Base-by-base conservation (phyloP, 1,140 invertebrate genomes). In the Hypsibius dujardini region DNA sequence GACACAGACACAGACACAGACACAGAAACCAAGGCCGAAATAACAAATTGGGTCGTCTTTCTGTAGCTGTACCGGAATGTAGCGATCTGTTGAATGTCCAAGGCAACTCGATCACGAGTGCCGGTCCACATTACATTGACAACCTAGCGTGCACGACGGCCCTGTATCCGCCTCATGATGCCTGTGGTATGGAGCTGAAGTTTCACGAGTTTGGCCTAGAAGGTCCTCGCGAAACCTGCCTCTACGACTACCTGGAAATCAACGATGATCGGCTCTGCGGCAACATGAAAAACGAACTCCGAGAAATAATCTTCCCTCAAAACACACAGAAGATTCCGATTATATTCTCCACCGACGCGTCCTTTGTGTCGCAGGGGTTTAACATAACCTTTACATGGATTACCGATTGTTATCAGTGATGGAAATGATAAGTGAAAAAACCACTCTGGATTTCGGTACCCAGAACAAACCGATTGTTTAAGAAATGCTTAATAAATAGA, bases 261-360 rank as follows among this genome's bases (percentile, higher is more conserved):
- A 67, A 67, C 62, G 62, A 67, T 3, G 62, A 67, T 42, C 12
- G 42, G 7, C 12, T 67, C 12, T 67, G 62, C 62, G 62, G 62
- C 42, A 67, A 42, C 62, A 67, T 67, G 62, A 67, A 67, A 42
- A 67, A 67, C 42, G 62, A 67, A 67, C 62, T 67, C 12, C 62
- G 62, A 12, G 62, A 67, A 42, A 45, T 67, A 12, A 67, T 67
- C 42, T 67, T 67, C 62, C 62, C 62, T 7, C 12, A 45, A 3
- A 42, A 42, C 42, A 67, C 62, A 7, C 62, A 12, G 12, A 67
- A 67, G 62, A 42, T 67, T 42, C 62, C 62, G 12, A 67, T 67
- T 45, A 67, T 67, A 15, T 67, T 67, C 0, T 12, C 62, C 12
- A 67, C 62, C 45, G 62, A 67, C 0, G 62, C 12, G 42, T 15